phyloP scores from a whole-genome alignment of 2,888 invertebrate species.

The Athalia cordata region DNA sequence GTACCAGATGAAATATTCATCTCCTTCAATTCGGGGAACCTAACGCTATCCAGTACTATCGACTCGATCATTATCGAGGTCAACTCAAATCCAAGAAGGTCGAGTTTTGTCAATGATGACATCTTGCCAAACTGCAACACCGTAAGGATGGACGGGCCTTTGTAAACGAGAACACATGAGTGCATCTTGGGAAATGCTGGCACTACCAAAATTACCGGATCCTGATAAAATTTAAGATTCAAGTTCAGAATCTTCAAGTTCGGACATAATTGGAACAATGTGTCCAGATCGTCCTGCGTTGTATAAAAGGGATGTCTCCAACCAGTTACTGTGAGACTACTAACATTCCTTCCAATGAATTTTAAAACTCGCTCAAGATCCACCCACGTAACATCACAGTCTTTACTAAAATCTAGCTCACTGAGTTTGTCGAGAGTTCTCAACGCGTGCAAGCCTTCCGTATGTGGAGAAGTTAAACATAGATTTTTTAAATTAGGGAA shows the following conservation, averaged over 20 bases:
- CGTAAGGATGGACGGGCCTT: background rate
- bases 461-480: background rate
- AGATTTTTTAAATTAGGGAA: background rate
- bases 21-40: background rate
- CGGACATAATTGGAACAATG: background rate
- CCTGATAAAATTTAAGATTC: background rate
- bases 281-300: constrained; percentile 9
- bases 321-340: background rate
- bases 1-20: background rate
- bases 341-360: background rate
- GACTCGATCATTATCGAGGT: background rate
- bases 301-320: background rate
- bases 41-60: background rate
- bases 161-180: background rate
- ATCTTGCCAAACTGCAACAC: constrained; percentile 4
- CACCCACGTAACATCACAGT: background rate
- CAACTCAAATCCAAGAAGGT: background rate
- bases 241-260: constrained; percentile 17
- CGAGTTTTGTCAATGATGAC: background rate
- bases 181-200: constrained; percentile 5
- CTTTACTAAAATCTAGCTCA: background rate
- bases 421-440: background rate
- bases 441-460: background rate
- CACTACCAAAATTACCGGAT: background rate
- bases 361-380: background rate